Conservation (phyloP, 1,140 invertebrate genomes). For the Neomicropteryx cornuta region DNA sequence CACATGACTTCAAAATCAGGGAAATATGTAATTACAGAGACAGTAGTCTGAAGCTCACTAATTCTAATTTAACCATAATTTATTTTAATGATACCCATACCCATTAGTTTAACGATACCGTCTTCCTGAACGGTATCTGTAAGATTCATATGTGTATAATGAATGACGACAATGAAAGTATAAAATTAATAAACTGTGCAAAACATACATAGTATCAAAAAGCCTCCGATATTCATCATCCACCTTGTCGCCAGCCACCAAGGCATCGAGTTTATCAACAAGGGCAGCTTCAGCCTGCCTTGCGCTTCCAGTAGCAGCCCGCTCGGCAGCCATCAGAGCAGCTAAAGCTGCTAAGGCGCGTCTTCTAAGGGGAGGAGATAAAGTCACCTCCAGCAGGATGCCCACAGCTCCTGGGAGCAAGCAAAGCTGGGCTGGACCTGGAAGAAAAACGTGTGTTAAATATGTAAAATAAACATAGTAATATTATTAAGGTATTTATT, state of each 20-base stretch:
- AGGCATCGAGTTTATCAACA: slow-evolving; percentile 86
- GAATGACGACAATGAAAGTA: too few relatives aligned
- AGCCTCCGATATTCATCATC: slow-evolving; percentile 86
- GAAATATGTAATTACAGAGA: too few relatives aligned
- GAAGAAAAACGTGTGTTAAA: not conserved
- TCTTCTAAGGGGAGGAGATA: slow-evolving; percentile 85
- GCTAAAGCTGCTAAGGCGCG: slow-evolving; percentile 92
- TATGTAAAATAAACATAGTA: too few relatives aligned
- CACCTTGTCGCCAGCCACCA: slow-evolving; percentile 87
- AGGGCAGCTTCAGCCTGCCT: slow-evolving; percentile 83
- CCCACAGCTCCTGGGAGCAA: slow-evolving; percentile 92
- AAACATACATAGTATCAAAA: slow-evolving; percentile 92
- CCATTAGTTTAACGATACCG: too few relatives aligned
- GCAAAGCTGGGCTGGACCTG: slow-evolving; percentile 51
- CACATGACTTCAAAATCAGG: too few relatives aligned
- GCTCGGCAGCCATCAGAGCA: slow-evolving; percentile 94
- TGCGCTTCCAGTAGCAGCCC: slow-evolving; percentile 70
- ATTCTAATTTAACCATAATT: too few relatives aligned
- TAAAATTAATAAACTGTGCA: too few relatives aligned
- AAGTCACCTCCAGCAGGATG: slow-evolving; percentile 85
- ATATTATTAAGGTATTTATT: too few relatives aligned
- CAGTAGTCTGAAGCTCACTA: too few relatives aligned
- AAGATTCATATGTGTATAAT: too few relatives aligned
- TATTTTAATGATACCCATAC: too few relatives aligned
- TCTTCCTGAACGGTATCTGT: too few relatives aligned